phyloP scores from a whole-genome alignment of 37 sponge, comb jelly and placozoan species.

The Geodia barretti region DNA sequence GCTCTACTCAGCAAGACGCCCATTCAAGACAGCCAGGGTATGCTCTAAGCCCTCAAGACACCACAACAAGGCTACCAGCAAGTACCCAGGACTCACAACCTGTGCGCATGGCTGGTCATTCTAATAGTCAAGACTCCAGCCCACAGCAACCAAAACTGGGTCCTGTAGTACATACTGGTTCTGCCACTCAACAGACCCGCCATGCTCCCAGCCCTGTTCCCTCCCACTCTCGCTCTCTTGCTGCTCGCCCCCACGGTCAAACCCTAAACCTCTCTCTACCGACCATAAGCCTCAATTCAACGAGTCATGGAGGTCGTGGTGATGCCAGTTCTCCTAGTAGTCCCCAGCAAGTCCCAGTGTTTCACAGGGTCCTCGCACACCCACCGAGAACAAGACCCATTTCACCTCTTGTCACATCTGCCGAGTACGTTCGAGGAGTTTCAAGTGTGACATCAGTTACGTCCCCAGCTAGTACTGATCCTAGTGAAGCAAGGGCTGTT shows the following conservation, averaged over 20 bases:
- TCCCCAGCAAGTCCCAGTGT: neutral
- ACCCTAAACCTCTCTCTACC: neutral
- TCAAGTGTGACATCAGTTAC: neutral
- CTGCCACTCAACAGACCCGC: no score
- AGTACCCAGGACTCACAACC: no score
- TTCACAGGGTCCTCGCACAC: neutral
- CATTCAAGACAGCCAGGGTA: neutral
- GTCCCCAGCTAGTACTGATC: neutral
- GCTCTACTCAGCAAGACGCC: neutral
- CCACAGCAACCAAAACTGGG: no score
- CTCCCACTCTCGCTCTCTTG: neutral
- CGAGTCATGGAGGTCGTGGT: neutral
- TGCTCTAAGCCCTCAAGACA: conserved; percentile 4
- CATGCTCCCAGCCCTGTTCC: no score
- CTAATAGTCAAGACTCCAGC: no score
- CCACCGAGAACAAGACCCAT: neutral
- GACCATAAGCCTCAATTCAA: neutral
- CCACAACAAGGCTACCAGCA: no score
- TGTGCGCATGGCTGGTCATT: no score
- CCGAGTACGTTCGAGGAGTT: neutral
- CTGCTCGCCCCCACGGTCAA: neutral
- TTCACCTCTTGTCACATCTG: neutral
- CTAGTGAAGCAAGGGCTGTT: neutral
- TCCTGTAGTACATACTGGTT: no score
- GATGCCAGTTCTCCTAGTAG: neutral